These are phyloP conservation scores for Limnephilus rhombicus DNA, from an alignment of 2,888 invertebrate genomes.

Conservation along the genomic window DNA sequence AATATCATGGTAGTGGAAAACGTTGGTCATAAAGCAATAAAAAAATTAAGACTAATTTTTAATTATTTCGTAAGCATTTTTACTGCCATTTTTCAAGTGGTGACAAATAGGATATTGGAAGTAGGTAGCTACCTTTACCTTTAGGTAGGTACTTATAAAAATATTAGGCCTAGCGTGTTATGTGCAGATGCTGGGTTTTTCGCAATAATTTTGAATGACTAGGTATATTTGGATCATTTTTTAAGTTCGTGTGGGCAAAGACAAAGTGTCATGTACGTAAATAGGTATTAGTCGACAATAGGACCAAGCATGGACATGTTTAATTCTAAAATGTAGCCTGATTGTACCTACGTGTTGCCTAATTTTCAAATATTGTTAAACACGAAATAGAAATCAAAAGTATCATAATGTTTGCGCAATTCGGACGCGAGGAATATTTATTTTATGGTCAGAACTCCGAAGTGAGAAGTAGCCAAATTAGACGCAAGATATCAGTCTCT, in stretches of 20 bases:
- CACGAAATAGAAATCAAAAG: neutral
- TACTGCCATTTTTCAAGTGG: too few species aligned
- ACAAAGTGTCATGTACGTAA: neutral
- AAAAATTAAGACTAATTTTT: too few species aligned
- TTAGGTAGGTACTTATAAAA: too few species aligned
- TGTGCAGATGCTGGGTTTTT: neutral
- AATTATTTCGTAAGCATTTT: too few species aligned
- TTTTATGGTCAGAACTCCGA: neutral
- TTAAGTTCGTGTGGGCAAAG: neutral
- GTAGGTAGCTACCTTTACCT: too few species aligned
- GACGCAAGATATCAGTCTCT: constrained; percentile 29
- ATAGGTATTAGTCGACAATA: neutral
- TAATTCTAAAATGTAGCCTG: neutral
- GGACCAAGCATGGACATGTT: neutral
- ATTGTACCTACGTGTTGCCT: neutral
- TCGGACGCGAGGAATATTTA: constrained; percentile 28
- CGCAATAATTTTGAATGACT: neutral
- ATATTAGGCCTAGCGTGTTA: neutral
- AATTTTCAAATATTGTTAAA: neutral
- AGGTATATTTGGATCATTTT: neutral
- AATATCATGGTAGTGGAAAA: too few species aligned
- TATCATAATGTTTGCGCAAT: constrained; percentile 35
- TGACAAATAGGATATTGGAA: too few species aligned
- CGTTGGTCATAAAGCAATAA: too few species aligned
- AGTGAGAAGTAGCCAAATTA: constrained; percentile 19